A percentile compares a stretch with the other conserved stretches of the same genome.
phyloP scores from a whole-genome alignment of 2,113 vertebrate species.

The Chinchilla lanigera region DNA sequence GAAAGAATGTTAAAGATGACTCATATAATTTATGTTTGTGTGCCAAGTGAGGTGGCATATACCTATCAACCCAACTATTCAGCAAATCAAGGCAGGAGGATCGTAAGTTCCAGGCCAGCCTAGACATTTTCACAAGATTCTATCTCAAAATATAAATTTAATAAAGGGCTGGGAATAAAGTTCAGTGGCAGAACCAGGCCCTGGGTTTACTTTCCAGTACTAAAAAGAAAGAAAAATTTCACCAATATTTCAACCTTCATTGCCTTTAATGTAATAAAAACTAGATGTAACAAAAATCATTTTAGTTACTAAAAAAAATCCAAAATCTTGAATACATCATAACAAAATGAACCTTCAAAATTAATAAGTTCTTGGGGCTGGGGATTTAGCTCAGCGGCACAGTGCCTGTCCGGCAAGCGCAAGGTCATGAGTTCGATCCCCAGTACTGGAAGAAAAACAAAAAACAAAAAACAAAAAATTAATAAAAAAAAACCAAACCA shows the following conservation, averaged over 20 bases:
- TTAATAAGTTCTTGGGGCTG: no score
- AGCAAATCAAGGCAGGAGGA: neutral
- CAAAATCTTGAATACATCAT: neutral
- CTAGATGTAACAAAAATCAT: neutral
- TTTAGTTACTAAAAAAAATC: neutral
- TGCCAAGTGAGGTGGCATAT: neutral
- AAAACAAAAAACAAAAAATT: no score
- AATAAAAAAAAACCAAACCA: no score
- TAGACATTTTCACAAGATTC: neutral
- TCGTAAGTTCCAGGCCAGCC: neutral
- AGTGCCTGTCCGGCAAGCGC: no score
- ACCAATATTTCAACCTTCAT: conserved; percentile 1
- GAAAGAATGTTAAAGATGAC: conserved; percentile 43
- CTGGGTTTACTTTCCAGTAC: neutral
- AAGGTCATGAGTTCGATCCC: no score
- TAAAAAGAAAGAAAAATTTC: neutral
- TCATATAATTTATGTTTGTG: conserved; percentile 8
- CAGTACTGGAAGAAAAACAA: no score
- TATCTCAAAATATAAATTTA: neutral
- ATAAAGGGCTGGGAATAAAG: neutral
- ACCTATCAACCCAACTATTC: neutral
- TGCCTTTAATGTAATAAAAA: conserved; percentile 44
- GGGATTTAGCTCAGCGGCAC: no score
- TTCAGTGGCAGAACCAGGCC: neutral
- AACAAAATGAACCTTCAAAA: conserved; percentile 35